Conservation (phyloP, 2,113 vertebrate genomes). For the Gymnarchus niloticus region DNA sequence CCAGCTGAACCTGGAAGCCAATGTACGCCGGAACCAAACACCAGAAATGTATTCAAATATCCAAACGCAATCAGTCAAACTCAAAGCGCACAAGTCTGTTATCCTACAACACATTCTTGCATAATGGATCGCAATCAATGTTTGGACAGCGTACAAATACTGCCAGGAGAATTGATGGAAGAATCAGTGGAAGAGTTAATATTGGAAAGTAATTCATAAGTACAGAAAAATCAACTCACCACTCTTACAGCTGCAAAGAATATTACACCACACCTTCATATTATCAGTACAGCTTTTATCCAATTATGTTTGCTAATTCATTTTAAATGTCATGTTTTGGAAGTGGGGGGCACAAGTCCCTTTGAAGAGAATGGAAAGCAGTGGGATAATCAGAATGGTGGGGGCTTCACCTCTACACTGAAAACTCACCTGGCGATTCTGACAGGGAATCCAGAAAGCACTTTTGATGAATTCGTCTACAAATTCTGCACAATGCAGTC, state of each 20-base stretch:
- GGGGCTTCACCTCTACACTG: not conserved
- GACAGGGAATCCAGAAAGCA: not conserved
- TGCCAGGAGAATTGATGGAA: not conserved
- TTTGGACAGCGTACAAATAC: not conserved
- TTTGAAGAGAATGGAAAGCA: conserved; percentile 5
- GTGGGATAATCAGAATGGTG: not conserved
- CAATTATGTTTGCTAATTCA: not conserved
- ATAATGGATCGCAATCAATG: not conserved
- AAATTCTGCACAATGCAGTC: conserved; percentile 15
- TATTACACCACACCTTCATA: not conserved
- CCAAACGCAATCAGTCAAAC: too few relatives aligned
- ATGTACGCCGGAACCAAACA: too few relatives aligned
- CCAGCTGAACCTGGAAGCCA: not conserved
- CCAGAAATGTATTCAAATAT: too few relatives aligned
- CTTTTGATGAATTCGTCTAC: not conserved
- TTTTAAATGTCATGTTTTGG: not conserved
- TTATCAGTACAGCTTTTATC: not conserved
- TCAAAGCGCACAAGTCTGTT: not conserved
- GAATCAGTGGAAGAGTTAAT: not conserved
- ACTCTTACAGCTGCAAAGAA: not conserved
- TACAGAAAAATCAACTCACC: too few relatives aligned
- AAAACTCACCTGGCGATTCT: not conserved
- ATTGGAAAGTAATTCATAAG: too few relatives aligned
- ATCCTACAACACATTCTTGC: not conserved
- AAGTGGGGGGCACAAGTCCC: not conserved